Evolutionary conservation across 2,113 vertebrate genomes (phyloP).

Genomic region (Lampris incognitus): DNA sequence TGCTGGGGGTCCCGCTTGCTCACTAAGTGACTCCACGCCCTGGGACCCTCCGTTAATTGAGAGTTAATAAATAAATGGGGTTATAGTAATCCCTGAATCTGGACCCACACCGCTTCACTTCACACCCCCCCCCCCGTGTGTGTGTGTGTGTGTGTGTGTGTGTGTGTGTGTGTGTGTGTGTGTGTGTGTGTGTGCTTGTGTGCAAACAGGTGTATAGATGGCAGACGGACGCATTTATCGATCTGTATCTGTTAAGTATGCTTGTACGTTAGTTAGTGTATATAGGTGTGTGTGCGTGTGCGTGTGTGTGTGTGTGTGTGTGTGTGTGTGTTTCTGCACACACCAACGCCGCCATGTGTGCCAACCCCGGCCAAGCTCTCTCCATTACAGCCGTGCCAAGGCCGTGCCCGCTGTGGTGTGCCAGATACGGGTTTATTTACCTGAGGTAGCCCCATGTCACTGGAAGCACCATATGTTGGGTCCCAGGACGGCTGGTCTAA

Average conservation of each 20-base stretch:
- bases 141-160: conserved; percentile 13
- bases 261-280: neutral
- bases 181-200: conserved; percentile 1
- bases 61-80: conserved; percentile 84
- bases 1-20: conserved; percentile 73
- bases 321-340: conserved; percentile 4
- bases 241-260: neutral
- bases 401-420: conserved; percentile 74
- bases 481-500: conserved; percentile 78
- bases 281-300: neutral
- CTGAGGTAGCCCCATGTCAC: conserved; percentile 77
- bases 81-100: conserved; percentile 79
- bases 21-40: conserved; percentile 73
- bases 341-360: conserved; percentile 15
- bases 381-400: conserved; percentile 64
- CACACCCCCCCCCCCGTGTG: conserved; percentile 23
- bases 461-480: conserved; percentile 86
- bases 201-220: neutral
- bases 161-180: conserved; percentile 13
- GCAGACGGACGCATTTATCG: no score
- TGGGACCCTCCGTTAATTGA: conserved; percentile 82
- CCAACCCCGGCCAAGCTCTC: conserved; percentile 61
- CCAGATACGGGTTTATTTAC: conserved; percentile 89
- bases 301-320: conserved; percentile 12
- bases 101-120: conserved; percentile 68